A percentile compares a stretch with the other conserved stretches of the same genome.
phyloP scores from a whole-genome alignment of 2,113 vertebrate genomes.

The Osmerus eperlanus region DNA sequence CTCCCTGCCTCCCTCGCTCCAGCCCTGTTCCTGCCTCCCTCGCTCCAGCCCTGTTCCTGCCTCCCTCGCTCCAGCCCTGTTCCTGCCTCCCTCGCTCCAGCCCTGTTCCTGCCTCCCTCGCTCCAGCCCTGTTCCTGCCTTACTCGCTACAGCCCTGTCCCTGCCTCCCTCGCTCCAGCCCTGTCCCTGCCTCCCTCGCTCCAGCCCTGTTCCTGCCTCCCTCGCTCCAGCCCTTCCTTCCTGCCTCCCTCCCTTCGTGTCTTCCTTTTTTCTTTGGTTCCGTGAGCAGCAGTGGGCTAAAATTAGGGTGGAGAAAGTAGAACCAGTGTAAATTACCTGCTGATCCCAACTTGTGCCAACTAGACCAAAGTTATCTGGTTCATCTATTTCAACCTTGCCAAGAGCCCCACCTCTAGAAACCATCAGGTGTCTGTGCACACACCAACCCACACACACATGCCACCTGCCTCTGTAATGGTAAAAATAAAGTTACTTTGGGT shows the following conservation, averaged over 20 bases:
- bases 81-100: too few relatives aligned
- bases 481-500: too few relatives aligned
- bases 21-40: too few relatives aligned
- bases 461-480: too few relatives aligned
- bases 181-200: conserved; percentile 37
- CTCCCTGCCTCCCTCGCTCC: too few relatives aligned
- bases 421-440: not conserved
- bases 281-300: conserved; percentile 5
- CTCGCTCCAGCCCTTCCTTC: not conserved
- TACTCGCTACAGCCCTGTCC: too few relatives aligned
- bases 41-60: too few relatives aligned
- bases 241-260: conserved; percentile 24
- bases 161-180: conserved; percentile 10
- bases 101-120: too few relatives aligned
- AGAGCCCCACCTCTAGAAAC: not conserved
- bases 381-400: conserved; percentile 1
- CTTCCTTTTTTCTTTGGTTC: conserved; percentile 12
- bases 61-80: too few relatives aligned
- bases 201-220: conserved; percentile 44
- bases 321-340: conserved; percentile 15
- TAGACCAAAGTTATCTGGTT: too few relatives aligned
- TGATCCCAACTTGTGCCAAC: not conserved
- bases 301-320: conserved; percentile 43
- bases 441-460: too few relatives aligned
- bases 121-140: too few relatives aligned